phyloP scores from a whole-genome alignment of 2,113 vertebrate genomes.

The Gymnarchus niloticus region DNA sequence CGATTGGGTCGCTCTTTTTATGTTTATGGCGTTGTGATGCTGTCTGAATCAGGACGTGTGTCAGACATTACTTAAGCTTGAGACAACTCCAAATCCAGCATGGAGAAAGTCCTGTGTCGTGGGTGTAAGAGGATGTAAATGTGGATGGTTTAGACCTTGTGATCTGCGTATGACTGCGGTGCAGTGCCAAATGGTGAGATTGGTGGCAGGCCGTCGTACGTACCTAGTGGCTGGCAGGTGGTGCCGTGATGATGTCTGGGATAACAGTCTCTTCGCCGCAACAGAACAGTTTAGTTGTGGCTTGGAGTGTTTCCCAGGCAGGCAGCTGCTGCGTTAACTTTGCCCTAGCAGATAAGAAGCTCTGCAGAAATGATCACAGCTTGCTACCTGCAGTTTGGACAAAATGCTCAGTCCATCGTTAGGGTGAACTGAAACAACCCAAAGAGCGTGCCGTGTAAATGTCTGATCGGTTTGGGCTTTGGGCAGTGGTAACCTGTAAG shows the following conservation, averaged over 20 bases:
- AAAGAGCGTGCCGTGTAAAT: too few species aligned
- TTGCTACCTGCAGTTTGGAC: background rate
- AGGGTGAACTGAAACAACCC: background rate
- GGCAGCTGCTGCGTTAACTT: too few species aligned
- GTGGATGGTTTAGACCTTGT: too few species aligned
- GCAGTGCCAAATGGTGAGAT: background rate
- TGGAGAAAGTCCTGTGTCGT: too few species aligned
- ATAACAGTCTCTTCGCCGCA: background rate
- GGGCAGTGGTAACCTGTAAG: too few species aligned
- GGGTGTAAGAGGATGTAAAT: too few species aligned
- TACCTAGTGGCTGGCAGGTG: background rate
- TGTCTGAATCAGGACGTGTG: too few species aligned
- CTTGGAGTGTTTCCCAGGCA: background rate
- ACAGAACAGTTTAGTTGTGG: background rate
- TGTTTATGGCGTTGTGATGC: too few species aligned
- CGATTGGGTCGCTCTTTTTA: too few species aligned
- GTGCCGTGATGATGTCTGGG: background rate
- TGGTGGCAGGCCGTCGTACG: background rate
- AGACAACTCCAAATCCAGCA: too few species aligned
- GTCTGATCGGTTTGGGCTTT: background rate
- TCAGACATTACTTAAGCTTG: too few species aligned
- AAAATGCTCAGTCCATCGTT: background rate
- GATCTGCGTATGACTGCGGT: background rate
- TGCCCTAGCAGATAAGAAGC: background rate
- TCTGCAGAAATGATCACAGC: background rate